Evolutionary conservation across 2,888 invertebrate species (phyloP), one percentile per base, ranked within the genome.

Genomic region (Oithona nana): DNA sequence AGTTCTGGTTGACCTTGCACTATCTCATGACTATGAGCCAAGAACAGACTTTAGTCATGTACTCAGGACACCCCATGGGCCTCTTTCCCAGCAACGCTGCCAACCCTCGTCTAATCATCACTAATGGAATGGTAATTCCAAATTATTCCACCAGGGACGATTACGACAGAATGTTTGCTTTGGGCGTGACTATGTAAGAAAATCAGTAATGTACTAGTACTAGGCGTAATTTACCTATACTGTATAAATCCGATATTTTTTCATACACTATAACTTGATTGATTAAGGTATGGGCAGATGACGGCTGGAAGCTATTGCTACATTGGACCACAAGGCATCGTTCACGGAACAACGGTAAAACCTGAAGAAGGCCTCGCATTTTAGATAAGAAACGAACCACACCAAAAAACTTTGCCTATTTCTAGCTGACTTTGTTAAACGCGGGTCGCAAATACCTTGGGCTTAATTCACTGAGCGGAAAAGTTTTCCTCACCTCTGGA

Each of bases 281-380:
- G n/a, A n/a, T n/a, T n/a, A n/a, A 76, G 75, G 73, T 79, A 80
- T 69, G 80, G 80, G 0, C 80, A 81, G 69, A 81, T 81, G 80
- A 81, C 81, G 3, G 80, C 80, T 6, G 80, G 80, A 16, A 77
- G 77, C 67, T 81, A 75, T 68, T 80, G 79, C 66, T 81, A 81
- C 70, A 81, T 81, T 66, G 80, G 81, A 4, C 80, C 80, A 8
- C 80, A 81, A 68, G 80, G 80, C 22, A 81, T 81, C 65, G 80
- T 81, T 13, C 81, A 81, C 68, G 81, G 81, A 28, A 81, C 80
- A 3, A 78, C 78, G 64, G 79, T 80, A 70, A 39, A 39, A 39
- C 39, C 39, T 39, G 16, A 39, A 39, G 16, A 39, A 39, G 16
- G 6, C 16, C 6, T 39, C 16, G 6, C 39, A 11, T 6, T 39